phyloP scores from a whole-genome alignment of 2,113 vertebrate genomes.

The Leptobrachium leishanense region DNA sequence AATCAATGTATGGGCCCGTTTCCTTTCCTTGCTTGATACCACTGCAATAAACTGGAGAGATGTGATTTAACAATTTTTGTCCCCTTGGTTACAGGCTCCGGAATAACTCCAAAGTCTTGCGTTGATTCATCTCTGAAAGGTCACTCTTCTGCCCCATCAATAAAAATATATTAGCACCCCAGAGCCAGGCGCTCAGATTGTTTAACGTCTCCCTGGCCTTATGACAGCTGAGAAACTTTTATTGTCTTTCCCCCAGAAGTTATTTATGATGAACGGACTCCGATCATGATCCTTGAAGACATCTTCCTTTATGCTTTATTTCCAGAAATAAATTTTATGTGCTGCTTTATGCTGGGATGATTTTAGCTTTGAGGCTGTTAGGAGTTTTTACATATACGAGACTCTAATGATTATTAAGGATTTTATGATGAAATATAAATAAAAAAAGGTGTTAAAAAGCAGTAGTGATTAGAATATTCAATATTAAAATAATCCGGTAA shows the following conservation, averaged over 20 bases:
- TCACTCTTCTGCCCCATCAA: constrained; percentile 9
- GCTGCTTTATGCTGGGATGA: too few relatives aligned
- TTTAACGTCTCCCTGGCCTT: not conserved
- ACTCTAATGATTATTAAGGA: too few relatives aligned
- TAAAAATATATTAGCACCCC: constrained; percentile 5
- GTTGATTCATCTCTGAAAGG: constrained; percentile 13
- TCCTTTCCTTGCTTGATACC: not conserved
- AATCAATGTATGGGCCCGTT: not conserved
- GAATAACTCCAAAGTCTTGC: not conserved
- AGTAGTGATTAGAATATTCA: too few relatives aligned
- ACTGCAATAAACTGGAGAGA: not conserved
- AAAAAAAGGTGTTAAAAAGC: too few relatives aligned
- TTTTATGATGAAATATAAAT: too few relatives aligned
- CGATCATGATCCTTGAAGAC: not conserved
- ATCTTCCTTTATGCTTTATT: not conserved
- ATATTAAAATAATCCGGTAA: too few relatives aligned
- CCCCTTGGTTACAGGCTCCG: too few relatives aligned
- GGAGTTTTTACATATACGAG: too few relatives aligned
- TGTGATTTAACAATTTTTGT: not conserved
- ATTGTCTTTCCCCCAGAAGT: not conserved
- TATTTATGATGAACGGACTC: not conserved
- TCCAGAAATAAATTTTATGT: too few relatives aligned
- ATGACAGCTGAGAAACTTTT: not conserved
- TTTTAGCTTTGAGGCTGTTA: too few relatives aligned
- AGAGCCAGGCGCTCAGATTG: not conserved